Evolutionary conservation across 1,140 invertebrate genomes (phyloP), one percentile per base, ranked within the genome.

Genomic region (Bombus huntii): DNA sequence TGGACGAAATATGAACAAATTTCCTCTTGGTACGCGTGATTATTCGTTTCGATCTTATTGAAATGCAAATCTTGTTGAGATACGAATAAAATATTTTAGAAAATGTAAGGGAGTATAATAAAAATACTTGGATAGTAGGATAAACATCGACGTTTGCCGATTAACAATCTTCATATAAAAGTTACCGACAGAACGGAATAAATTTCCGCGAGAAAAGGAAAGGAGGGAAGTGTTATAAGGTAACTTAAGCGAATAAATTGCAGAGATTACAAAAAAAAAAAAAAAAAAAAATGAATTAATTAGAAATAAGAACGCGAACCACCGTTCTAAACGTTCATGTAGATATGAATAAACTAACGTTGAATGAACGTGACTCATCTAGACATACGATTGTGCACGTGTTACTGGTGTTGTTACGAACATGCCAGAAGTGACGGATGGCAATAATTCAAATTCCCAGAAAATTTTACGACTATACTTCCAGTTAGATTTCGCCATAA

Each of bases 301-400:
- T 31, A n/a, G 31, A 2, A 0, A 47, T 42, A 72, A n/a, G 28
- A 72, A 42, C 28, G 37, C 22, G 66, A 68, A 4, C 8, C 31
- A 37, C 39, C 37, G 6, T 39, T 10, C 34, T 18, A 53, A 66
- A 4, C 13, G 39, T 73, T 81, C 31, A n/a, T 25, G 3, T 25
- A 13, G 5, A 22, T 42, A 31, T 57, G 44, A 71, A 18, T 37
- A 47, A 62, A 66, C 57, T 31, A 62, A 85, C 65, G 65, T 80
- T 90, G 86, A 90, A 90, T 90, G 88, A 80, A 90, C 82, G 44
- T 90, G 86, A 90, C 25, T 90, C 88, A 90, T 73, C 76, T 34
- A 37, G n/a, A 2, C 44, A 39, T 79, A 82, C 62, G 72, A 87
- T 39, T 85, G 57, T 62, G 65, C 88, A 90, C 88, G 76, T 90